Base-by-base conservation (phyloP, 2,113 vertebrate genomes). In the Ictidomys tridecemlineatus region DNA sequence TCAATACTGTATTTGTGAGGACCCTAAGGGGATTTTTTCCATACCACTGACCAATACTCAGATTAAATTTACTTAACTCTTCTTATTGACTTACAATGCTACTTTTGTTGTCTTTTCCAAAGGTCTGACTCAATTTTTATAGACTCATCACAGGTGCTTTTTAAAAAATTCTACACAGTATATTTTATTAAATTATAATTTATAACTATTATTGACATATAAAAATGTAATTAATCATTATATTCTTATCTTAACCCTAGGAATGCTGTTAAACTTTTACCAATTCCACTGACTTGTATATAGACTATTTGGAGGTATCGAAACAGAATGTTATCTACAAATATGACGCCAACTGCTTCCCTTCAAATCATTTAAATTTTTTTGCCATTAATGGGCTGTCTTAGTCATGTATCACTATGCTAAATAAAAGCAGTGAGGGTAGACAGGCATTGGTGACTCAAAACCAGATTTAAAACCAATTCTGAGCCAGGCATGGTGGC, bases 271-370 rank as follows among this genome's bases (percentile, higher is more conserved):
- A 77, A 78, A 85, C 32, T 87, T 86, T 65, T 73, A 76, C 76
- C 70, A 90, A 83, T 73, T 88, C n/a, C 56, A 72, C 32, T 56
- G 56, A 84, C 67, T 42, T 93, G 53, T 30, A 74, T 30, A 4
- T n/a, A 85, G 87, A 89, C 65, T 78, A 79, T 67, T 10, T 78
- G 61, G 51, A 2, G 51, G 32, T 67, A 77, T 42, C 22, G 63
- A 95, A 78, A 58, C 8, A 86, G 85, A 72, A 56, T 45, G 70
- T 42, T 28, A 89, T 28, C 42, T 92, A 89, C 42, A 96, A 95
- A 61, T 24, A 72, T 73, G n/a, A 85, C 22, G 67, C 74, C 28
- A 28, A 13, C 22, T 84, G 63, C 56, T 37, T n/a, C 45, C 58
- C 74, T 70, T 88, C 53, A 77, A 76, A 72, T 4, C 16, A 37